Conservation (phyloP, 2,113 vertebrate species). For the Carettochelys insculpta region DNA sequence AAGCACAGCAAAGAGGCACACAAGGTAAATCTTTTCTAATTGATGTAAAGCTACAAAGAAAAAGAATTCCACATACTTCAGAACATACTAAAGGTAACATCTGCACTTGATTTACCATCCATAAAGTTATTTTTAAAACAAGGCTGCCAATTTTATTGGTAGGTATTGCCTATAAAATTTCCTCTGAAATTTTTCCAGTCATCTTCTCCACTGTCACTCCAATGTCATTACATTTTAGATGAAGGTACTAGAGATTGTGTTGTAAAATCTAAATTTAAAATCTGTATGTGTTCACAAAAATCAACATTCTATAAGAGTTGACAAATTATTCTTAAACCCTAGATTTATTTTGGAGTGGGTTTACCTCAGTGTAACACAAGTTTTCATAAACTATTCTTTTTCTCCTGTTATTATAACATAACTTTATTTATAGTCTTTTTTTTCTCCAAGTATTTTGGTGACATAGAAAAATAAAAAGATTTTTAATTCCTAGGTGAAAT, state of each 20-base stretch:
- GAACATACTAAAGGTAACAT: neutral
- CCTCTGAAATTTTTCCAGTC: neutral
- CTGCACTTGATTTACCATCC: neutral
- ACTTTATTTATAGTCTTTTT: neutral
- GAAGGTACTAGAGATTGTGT: neutral
- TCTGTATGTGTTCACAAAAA: neutral
- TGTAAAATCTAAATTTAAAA: neutral
- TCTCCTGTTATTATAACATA: neutral
- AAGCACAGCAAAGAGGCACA: neutral
- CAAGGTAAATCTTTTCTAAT: neutral
- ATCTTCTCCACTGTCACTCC: neutral
- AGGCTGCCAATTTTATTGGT: neutral
- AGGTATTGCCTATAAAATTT: neutral
- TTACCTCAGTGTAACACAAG: neutral
- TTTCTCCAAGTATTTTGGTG: neutral
- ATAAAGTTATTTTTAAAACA: constrained; percentile 26
- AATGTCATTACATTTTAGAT: neutral
- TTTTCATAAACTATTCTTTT: neutral
- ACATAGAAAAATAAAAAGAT: neutral
- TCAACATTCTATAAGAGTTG: neutral
- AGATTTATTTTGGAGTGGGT: neutral
- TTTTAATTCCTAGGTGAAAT: neutral
- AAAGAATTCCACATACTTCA: neutral
- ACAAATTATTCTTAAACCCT: neutral
- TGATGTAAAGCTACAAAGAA: neutral